phyloP scores from a whole-genome alignment of 2,888 invertebrate species.

The Deroplatys truncata region DNA sequence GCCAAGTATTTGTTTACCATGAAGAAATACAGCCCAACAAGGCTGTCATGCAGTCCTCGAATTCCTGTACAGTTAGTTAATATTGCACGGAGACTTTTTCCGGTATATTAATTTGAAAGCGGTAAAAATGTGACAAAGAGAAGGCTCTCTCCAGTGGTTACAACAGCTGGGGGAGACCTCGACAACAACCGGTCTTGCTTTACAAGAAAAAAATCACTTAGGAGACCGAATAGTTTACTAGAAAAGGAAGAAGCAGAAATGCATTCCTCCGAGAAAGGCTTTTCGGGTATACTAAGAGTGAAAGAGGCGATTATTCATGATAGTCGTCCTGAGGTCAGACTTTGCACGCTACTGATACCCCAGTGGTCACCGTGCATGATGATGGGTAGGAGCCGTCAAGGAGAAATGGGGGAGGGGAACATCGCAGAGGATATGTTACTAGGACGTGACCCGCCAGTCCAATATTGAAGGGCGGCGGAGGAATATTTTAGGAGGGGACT shows the following conservation, averaged over 20 bases:
- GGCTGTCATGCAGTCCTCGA: neutral
- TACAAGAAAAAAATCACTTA: neutral
- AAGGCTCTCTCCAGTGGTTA: neutral
- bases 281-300: neutral
- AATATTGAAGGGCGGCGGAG: neutral
- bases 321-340: neutral
- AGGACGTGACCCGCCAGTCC: slow-evolving; percentile 6
- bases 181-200: neutral
- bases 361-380: neutral
- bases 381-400: neutral
- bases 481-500: neutral
- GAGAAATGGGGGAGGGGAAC: neutral
- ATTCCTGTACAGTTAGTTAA: neutral
- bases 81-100: neutral
- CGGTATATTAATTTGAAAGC: neutral
- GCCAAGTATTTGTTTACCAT: neutral
- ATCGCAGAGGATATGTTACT: slow-evolving; percentile 8
- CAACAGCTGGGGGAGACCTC: neutral
- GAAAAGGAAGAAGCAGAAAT: neutral
- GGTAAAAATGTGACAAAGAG: neutral
- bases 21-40: neutral
- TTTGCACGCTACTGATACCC: neutral
- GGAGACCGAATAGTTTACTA: neutral
- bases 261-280: slow-evolving; percentile 2
- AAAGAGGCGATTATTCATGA: neutral